Conservation (phyloP, 2,797 vertebrate species). For the Anguilla megastoma region DNA sequence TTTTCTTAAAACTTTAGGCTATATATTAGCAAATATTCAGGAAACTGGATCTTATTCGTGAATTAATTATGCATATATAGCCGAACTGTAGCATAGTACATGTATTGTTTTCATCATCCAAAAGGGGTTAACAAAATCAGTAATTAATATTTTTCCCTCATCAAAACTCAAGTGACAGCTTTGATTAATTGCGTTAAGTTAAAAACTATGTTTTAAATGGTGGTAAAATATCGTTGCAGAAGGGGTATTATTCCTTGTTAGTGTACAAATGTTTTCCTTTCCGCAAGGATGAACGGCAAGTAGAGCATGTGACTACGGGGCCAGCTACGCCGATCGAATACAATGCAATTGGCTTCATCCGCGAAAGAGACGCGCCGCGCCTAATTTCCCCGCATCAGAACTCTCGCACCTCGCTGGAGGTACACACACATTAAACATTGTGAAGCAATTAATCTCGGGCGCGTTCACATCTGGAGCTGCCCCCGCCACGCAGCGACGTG, state of each 20-base stretch:
- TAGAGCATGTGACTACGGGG: slow-evolving; percentile 68
- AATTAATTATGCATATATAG: too few species aligned
- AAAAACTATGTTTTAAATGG: neutral
- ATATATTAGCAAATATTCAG: too few species aligned
- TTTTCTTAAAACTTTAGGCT: too few species aligned
- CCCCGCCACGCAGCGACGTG: slow-evolving; percentile 54
- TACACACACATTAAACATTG: slow-evolving; percentile 78
- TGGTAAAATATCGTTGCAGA: neutral
- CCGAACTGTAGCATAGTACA: neutral
- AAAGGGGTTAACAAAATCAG: neutral
- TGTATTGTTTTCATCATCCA: neutral
- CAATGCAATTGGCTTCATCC: slow-evolving; percentile 64
- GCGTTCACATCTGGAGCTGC: slow-evolving; percentile 75
- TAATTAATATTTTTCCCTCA: neutral
- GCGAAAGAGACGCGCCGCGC: neutral
- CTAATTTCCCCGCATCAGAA: neutral
- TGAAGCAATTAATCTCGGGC: slow-evolving; percentile 77
- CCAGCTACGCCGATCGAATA: slow-evolving; percentile 69
- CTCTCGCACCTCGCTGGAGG: slow-evolving; percentile 63
- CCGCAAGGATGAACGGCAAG: slow-evolving; percentile 60
- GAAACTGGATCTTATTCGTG: too few species aligned
- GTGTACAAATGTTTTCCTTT: slow-evolving; percentile 49
- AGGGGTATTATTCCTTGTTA: neutral
- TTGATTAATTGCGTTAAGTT: neutral
- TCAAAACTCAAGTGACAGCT: neutral